Evolutionary conservation across 64 coral and sea anemone genomes (phyloP), one percentile per base, ranked within the genome.

Genomic region (Pachyseris speciosa): DNA sequence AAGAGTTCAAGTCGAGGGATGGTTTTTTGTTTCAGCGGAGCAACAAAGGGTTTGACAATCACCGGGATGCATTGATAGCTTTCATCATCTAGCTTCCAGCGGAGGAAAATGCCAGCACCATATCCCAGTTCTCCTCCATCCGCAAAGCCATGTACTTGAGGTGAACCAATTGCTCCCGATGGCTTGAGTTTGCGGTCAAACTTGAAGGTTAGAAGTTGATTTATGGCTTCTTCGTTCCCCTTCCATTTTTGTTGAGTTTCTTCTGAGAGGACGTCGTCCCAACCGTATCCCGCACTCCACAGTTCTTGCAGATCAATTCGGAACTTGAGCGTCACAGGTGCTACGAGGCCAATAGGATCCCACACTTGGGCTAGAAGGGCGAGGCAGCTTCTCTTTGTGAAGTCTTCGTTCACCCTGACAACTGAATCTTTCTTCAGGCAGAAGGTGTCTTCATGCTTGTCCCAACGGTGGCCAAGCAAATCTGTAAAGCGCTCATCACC

Each of bases 261-360:
- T 26, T 93, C 74, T 30, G 91, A 70, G 9, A 93, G 84, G 52
- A 80, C 17, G 29, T 93, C 61, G 57, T 93, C 74, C 84, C 91
- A 93, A 47, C 29, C 41, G 44, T 74, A 83, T 1, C 91, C 64
- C 26, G 75, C 55, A 47, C 26, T 87, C 91, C 84, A 93, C 19
- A 93, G 59, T 52, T 93, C 91, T 48, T 87, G 91, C 24, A 93
- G 47, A 9, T 87, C 84, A 60, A 87, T 87, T 57, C 84, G 64
- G 43, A 70, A 93, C 65, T 87, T 93, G 25, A 87, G 63, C 32
- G 63, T 72, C 30, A 81, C 91, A 64, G 91, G 74, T 38, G 66
- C 41, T 19, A 87, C 64, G n/a, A 93, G 91, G 28, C 91, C 91
- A 27, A 93, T 93, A 25, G 91, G 91, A 32, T 93, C 91, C 91